Conservation (phyloP, 2,888 invertebrate species). For the Anthrax anthrax region DNA sequence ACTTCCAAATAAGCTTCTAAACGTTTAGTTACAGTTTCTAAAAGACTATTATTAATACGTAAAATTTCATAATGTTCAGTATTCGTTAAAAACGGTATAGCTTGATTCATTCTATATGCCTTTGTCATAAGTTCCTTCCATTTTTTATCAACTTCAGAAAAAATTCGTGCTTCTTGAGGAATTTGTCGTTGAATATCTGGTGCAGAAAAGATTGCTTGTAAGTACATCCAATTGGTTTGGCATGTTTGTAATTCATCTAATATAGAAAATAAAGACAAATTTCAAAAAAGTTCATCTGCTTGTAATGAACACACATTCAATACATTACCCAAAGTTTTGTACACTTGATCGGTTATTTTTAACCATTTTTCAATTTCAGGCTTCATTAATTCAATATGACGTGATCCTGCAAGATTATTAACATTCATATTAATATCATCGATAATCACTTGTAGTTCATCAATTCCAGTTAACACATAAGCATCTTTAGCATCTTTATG, state of each 20-base stretch:
- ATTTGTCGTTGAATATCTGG: conserved; percentile 88
- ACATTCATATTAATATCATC: conserved; percentile 81
- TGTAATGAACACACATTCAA: background rate
- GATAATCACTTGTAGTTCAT: conserved; percentile 65
- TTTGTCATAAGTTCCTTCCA: conserved; percentile 81
- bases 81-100: conserved; percentile 64
- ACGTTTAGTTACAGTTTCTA: conserved; percentile 83
- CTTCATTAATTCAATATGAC: conserved; percentile 74
- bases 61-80: conserved; percentile 55
- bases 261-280: background rate
- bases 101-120: conserved; percentile 64
- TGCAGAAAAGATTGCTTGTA: conserved; percentile 89
- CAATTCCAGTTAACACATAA: conserved; percentile 67
- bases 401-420: conserved; percentile 73
- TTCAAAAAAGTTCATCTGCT: background rate
- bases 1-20: conserved; percentile 80
- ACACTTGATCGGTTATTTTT: conserved; percentile 59
- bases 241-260: conserved; percentile 78
- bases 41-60: conserved; percentile 55
- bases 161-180: conserved; percentile 79
- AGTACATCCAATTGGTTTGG: conserved; percentile 86
- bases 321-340: conserved; percentile 56
- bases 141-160: conserved; percentile 72
- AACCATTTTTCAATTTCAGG: conserved; percentile 71
- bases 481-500: conserved; percentile 76